Conservation (phyloP, 1,140 invertebrate species). For the Drosophila repleta region DNA sequence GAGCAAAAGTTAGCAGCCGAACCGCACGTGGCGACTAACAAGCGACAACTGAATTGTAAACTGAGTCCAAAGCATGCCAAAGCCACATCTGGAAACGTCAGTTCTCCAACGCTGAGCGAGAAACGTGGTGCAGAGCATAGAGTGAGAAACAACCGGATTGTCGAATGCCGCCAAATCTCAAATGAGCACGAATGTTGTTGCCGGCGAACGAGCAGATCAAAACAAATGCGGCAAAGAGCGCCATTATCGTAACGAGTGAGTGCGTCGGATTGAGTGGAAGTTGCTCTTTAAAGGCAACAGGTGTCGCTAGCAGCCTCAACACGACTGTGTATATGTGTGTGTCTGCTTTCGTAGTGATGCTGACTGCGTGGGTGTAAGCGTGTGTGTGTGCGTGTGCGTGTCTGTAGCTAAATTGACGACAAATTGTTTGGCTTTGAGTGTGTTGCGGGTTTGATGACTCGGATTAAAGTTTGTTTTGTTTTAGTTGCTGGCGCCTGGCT, state of each 20-base stretch:
- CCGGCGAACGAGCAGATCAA: conserved; percentile 72
- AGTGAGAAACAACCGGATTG: conserved; percentile 43
- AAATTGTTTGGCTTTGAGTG: conserved; percentile 63
- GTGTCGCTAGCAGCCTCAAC: conserved; percentile 45
- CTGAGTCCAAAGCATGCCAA: conserved; percentile 35
- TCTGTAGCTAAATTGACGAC: conserved; percentile 55
- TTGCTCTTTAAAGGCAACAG: conserved; percentile 46
- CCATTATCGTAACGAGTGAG: conserved; percentile 6
- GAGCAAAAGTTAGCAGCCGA: conserved; percentile 50
- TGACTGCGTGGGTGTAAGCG: not conserved
- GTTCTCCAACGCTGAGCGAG: conserved; percentile 22
- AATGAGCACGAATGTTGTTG: conserved; percentile 35
- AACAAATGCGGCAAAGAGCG: conserved; percentile 48
- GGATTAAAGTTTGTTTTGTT: conserved; percentile 56
- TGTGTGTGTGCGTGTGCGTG: conserved; percentile 3
- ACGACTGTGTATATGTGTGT: conserved; percentile 46
- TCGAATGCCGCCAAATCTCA: conserved; percentile 25
- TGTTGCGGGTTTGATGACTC: conserved; percentile 46
- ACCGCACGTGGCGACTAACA: conserved; percentile 72
- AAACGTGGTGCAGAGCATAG: conserved; percentile 34
- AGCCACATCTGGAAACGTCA: conserved; percentile 54
- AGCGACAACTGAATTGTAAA: conserved; percentile 69
- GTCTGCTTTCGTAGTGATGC: conserved; percentile 19
- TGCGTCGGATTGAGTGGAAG: conserved; percentile 32
- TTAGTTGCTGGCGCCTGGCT: conserved; percentile 17